A percentile compares a stretch with the other conserved stretches of the same genome.
These are phyloP conservation scores for Callimorpha dominula DNA, from an alignment of 2,888 invertebrate genomes.

Conservation along the genomic window DNA sequence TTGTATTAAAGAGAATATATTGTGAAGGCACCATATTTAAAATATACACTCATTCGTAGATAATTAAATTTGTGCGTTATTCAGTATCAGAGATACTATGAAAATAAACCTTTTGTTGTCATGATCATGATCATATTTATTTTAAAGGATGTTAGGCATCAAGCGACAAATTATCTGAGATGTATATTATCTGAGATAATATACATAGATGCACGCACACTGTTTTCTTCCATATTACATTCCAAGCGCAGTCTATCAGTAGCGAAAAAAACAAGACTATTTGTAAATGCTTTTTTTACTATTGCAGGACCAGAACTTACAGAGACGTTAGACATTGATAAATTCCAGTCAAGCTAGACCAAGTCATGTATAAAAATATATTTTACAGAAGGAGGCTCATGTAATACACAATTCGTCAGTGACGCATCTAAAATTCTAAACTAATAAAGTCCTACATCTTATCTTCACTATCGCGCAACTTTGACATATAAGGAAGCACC, in stretches of 20 bases:
- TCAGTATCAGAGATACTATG: background rate
- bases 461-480: background rate
- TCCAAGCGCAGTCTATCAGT: too few relatives aligned
- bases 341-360: too few relatives aligned
- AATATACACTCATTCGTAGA: background rate
- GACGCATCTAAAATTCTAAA: background rate
- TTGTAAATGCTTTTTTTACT: too few relatives aligned
- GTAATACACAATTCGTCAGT: background rate
- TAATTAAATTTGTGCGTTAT: slow-evolving; percentile 1
- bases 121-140: background rate
- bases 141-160: background rate
- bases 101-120: background rate
- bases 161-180: too few relatives aligned
- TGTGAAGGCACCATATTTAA: background rate
- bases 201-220: too few relatives aligned
- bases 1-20: background rate
- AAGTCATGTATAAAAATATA: background rate
- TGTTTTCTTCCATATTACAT: too few relatives aligned
- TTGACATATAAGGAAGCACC: slow-evolving; percentile 5
- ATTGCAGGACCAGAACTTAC: too few relatives aligned
- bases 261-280: too few relatives aligned
- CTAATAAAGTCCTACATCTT: background rate
- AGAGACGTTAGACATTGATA: too few relatives aligned
- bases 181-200: too few relatives aligned
- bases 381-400: background rate